Evolutionary conservation across 2,888 invertebrate genomes (phyloP).

Genomic region (Autographa gamma): DNA sequence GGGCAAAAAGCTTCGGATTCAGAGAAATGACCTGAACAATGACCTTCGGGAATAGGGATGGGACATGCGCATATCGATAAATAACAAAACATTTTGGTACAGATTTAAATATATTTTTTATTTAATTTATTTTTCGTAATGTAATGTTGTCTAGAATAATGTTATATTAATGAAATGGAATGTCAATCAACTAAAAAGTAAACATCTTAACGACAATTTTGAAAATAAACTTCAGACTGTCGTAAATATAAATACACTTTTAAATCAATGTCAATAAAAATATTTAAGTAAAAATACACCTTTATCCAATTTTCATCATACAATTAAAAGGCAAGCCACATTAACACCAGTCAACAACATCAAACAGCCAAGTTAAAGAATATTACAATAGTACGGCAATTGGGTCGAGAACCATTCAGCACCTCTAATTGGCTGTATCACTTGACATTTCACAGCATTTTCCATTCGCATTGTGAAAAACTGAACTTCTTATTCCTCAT

Average conservation of each 20-base stretch:
- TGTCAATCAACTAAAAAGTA: too few relatives aligned
- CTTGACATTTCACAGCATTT: background rate
- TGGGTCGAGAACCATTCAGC: constrained; percentile 3
- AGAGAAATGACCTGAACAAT: constrained; percentile 68
- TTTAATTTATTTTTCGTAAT: too few relatives aligned
- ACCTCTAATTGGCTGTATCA: background rate
- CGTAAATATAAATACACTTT: too few relatives aligned
- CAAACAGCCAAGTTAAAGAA: background rate
- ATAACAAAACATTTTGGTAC: background rate
- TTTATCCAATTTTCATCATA: too few relatives aligned
- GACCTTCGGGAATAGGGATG: constrained; percentile 67
- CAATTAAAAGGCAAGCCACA: too few relatives aligned
- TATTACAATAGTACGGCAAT: background rate
- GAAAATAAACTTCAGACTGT: too few relatives aligned
- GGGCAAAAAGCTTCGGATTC: constrained; percentile 66
- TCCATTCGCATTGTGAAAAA: background rate
- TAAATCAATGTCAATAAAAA: too few relatives aligned
- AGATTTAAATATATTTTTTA: too few relatives aligned
- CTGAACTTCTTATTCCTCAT: background rate
- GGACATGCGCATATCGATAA: background rate
- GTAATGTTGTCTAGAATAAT: too few relatives aligned
- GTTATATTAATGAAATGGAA: too few relatives aligned
- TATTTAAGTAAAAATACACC: too few relatives aligned
- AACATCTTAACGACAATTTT: too few relatives aligned
- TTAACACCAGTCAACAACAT: background rate